These are phyloP conservation scores for Miniopterus natalensis DNA, from an alignment of 2,113 vertebrate genomes.

Conservation along the genomic window DNA sequence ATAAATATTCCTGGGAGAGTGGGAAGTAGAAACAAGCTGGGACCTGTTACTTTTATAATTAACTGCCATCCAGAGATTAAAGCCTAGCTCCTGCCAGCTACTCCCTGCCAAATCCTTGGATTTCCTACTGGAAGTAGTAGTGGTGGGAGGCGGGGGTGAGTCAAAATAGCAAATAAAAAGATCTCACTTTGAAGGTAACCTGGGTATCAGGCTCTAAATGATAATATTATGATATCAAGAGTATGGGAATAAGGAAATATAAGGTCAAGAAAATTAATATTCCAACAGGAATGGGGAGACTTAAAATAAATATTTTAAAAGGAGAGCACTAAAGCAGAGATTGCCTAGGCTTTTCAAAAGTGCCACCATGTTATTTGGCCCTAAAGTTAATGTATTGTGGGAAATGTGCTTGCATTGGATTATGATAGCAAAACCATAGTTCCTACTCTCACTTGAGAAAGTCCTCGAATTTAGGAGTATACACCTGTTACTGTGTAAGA, in stretches of 20 bases:
- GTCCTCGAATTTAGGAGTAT: neutral
- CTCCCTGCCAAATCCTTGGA: neutral
- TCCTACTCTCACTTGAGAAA: neutral
- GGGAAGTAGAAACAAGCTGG: conserved; percentile 14
- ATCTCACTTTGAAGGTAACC: neutral
- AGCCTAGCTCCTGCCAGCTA: neutral
- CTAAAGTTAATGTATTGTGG: neutral
- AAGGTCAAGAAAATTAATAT: conserved; percentile 54
- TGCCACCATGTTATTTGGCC: neutral
- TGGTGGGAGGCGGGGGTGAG: neutral
- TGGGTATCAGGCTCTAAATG: neutral
- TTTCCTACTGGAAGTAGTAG: neutral
- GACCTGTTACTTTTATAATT: conserved; percentile 43
- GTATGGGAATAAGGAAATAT: conserved; percentile 15
- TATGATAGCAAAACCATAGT: neutral
- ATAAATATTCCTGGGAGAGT: neutral
- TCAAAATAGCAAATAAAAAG: neutral
- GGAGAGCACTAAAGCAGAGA: neutral
- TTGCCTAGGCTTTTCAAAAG: neutral
- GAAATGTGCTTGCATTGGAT: neutral
- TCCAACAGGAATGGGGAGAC: neutral
- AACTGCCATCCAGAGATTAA: neutral
- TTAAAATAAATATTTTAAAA: conserved; percentile 7
- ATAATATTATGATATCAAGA: conserved; percentile 21
- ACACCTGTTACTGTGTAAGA: neutral